Evolutionary conservation across 2,888 invertebrate genomes (phyloP).

Genomic region (Meloe dianella): DNA sequence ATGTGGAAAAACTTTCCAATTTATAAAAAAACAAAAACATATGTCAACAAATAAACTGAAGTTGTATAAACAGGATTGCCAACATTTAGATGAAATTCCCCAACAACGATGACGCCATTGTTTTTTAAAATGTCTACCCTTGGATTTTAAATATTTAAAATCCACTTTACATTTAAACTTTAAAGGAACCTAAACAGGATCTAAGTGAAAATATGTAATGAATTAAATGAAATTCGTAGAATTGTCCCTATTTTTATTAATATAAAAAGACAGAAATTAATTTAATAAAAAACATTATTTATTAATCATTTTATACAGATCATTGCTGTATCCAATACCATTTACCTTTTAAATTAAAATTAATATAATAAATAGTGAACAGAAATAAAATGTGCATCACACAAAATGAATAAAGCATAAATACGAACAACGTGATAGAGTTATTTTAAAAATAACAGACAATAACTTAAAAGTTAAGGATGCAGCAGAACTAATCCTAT

Average conservation of each 20-base stretch:
- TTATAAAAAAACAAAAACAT: slow-evolving; percentile 23
- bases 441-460: slow-evolving; percentile 15
- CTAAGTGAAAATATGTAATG: too few relatives aligned
- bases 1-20: neutral
- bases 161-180: slow-evolving; percentile 29
- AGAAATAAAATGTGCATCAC: slow-evolving; percentile 9
- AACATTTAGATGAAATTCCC: slow-evolving; percentile 23
- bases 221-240: too few relatives aligned
- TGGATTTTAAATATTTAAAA: slow-evolving; percentile 31
- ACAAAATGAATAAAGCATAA: slow-evolving; percentile 12
- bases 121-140: slow-evolving; percentile 13
- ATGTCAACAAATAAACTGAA: slow-evolving; percentile 25
- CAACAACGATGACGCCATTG: neutral
- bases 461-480: slow-evolving; percentile 16
- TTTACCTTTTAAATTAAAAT: slow-evolving; percentile 3
- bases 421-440: slow-evolving; percentile 7
- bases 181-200: slow-evolving; percentile 14
- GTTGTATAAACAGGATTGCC: slow-evolving; percentile 22
- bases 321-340: slow-evolving; percentile 3
- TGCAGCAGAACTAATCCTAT: slow-evolving; percentile 14
- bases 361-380: slow-evolving; percentile 15
- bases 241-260: neutral
- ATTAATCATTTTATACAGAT: neutral
- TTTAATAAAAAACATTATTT: neutral
- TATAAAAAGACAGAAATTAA: neutral